Evolutionary conservation across 1,140 invertebrate species (phyloP), one percentile per base, ranked within the genome.

Genomic region (Caenorhabditis brenneri): DNA sequence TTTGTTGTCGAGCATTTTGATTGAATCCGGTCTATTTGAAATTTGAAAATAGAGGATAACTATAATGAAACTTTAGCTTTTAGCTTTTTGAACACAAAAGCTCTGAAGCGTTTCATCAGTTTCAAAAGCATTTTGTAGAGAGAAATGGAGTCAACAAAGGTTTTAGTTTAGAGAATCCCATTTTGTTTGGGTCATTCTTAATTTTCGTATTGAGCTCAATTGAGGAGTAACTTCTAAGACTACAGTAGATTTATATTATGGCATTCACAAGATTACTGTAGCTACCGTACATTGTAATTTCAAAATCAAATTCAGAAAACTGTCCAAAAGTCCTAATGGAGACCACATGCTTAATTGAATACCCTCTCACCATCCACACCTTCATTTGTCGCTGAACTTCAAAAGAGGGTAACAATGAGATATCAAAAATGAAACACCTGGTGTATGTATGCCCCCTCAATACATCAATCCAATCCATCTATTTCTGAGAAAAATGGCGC

Each of bases 401-500:
- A 74, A 74, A 74, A 22, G 65, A 74, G 16, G 10, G 65, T 33
- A 74, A 74, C 65, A 74, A 74, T 74, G 36, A 42, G 65, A 42
- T 22, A 42, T 39, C 9, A 24, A 42, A 74, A 42, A 74, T 16
- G 65, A 74, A 74, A 74, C 65, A 74, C 65, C 65, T 74, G 65
- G 65, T 42, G 65, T 24, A 19, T 24, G 24, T 55, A 27, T 55
- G 53, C 53, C 22, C 53, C 24, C 49, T n/a, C 29, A n/a, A 24
- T 42, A 36, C 36, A 42, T 42, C 27, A 74, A 74, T 74, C 36
- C 22, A 74, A 74, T 74, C 65, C 36, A 74, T 74, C 65, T 36
- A 42, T 42, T 74, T 74, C 65, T 74, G 19, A 74, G 65, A 74
- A 74, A 42, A 74, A 74, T 74, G 33, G 65, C 65, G 65, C 36